Evolutionary conservation across 2,113 vertebrate species (phyloP), one percentile per base, ranked within the genome.

Genomic region (Mobula birostris): DNA sequence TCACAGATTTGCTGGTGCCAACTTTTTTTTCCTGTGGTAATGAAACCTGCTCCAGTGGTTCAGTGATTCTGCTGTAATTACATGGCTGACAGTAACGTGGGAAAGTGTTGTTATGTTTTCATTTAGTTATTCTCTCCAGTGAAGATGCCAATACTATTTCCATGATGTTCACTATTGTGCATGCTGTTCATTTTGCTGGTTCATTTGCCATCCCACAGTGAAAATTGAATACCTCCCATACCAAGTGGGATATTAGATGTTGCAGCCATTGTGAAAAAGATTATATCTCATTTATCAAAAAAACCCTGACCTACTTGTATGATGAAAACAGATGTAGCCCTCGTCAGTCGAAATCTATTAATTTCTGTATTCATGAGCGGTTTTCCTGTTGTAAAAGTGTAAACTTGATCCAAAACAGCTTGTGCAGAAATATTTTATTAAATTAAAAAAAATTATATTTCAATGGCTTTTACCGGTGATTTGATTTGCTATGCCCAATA

Each of bases 31-130:
- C 11, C 40, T 93, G 40, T 93, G 70, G 40, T 29, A 66, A 93
- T 93, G 29, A 74, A 93, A 27, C 32, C 21, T 93, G 21, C 36
- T 93, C n/a, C 72, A 21, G 32, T 70, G 88, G 82, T 56, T 92
- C 68, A 93, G 70, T 93, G 91, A 93, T 76, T 56, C 11, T 76
- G 12, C 21, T 56, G 21, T 74, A 36, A 90, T 90, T 90, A 79
- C 27, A 7, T 74, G 40, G 74, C 12, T 93, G 91, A 93, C 70
- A 92, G n/a, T 56, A 66, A 56, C 40, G 48, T 48, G 36, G 32
- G 17, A 40, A n/a, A 40, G 12, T 93, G 66, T 68, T 93, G 17
- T 61, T 66, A 48, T 6, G 11, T 93, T 92, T 74, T 40, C 36
- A 74, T 48, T 93, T 68, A 72, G 68, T 93, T 36, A 24, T 27